These are phyloP conservation scores for Marisa cornuarietis DNA, from an alignment of 1,140 invertebrate genomes.

Conservation along the genomic window DNA sequence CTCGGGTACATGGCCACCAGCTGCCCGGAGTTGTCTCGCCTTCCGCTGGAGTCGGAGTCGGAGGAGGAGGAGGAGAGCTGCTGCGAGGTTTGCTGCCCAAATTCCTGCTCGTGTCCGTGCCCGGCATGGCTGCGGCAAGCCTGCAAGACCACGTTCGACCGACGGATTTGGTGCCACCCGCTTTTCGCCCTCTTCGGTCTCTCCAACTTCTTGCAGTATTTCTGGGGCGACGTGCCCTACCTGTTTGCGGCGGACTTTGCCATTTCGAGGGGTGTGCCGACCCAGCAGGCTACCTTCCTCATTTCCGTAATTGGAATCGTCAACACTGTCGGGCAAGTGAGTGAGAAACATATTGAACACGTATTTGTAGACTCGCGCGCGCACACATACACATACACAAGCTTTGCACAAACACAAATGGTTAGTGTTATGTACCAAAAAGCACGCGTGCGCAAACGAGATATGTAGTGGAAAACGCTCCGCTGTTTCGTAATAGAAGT, in stretches of 20 bases:
- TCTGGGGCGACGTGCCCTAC: slow-evolving; percentile 61
- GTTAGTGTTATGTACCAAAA: no score
- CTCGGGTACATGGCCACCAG: slow-evolving; percentile 39
- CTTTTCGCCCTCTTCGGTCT: slow-evolving; percentile 50
- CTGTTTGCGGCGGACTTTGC: slow-evolving; percentile 58
- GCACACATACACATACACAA: no score
- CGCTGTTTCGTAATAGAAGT: no score
- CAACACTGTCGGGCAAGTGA: slow-evolving; percentile 72
- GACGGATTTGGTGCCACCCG: slow-evolving; percentile 37
- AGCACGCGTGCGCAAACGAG: no score
- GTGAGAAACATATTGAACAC: not conserved
- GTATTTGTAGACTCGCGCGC: no score
- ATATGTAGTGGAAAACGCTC: no score
- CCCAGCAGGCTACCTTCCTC: slow-evolving; percentile 85
- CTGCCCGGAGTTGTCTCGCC: slow-evolving; percentile 48
- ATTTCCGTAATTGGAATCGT: slow-evolving; percentile 88
- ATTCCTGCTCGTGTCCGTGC: not conserved
- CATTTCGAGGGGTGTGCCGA: slow-evolving; percentile 42
- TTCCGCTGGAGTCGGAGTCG: slow-evolving; percentile 13
- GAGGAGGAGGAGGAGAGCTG: slow-evolving; percentile 13
- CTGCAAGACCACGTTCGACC: slow-evolving; percentile 56
- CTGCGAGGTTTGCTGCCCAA: slow-evolving; percentile 13
- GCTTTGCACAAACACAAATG: no score
- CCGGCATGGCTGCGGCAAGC: slow-evolving; percentile 30
- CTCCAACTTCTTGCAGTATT: slow-evolving; percentile 60